Base-by-base conservation (phyloP, 2,797 vertebrate genomes). In the Euphonia xanthogaster region DNA sequence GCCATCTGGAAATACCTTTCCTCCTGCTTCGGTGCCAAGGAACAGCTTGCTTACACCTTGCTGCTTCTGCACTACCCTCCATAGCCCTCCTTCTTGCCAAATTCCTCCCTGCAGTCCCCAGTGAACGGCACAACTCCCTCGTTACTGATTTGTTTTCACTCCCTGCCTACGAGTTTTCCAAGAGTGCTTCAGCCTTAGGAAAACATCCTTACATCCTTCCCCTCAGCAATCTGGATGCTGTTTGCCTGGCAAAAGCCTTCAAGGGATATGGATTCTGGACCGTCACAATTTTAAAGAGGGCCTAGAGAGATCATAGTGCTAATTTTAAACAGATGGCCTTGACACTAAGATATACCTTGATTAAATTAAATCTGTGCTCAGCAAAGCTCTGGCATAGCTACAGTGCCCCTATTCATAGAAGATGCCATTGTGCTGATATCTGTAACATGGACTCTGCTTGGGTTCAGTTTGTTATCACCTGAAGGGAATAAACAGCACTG, bases 301-400 rank as follows among this genome's bases (percentile, higher is more conserved):
- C 35, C 58, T 81, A 44, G 53, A 67, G 93, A 86, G 63, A 92
- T 93, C 77, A 45, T 27, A 74, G 33, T 42, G 68, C 65, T 89
- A 91, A 68, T 97, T 91, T 90, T 92, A 97, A 90, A 71, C 82
- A 96, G 90, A 95, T 93, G 83, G 79, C 54, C 71, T 74, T 94
- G 73, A 92, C 70, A 71, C 66, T 80, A 10, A 65, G 76, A 94
- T 62, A 87, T 94, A 94, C 80, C 67, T 94, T 54, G 58, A 55
- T 93, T 86, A 70, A 96, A 96, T 82, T 57, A 94, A 90, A 90
- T 92, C 67, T 88, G 30, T 39, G 47, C 72, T 97, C 71, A 91
- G 71, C 78, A 85, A 88, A 92, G 74, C 58, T 94, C 91, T 88
- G 94, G 86, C 87, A 75, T 67, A 94, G 75, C 57, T 82, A 19